These are phyloP conservation scores for Gymnorhina tibicen DNA, from an alignment of 2,113 vertebrate genomes.

Conservation along the genomic window DNA sequence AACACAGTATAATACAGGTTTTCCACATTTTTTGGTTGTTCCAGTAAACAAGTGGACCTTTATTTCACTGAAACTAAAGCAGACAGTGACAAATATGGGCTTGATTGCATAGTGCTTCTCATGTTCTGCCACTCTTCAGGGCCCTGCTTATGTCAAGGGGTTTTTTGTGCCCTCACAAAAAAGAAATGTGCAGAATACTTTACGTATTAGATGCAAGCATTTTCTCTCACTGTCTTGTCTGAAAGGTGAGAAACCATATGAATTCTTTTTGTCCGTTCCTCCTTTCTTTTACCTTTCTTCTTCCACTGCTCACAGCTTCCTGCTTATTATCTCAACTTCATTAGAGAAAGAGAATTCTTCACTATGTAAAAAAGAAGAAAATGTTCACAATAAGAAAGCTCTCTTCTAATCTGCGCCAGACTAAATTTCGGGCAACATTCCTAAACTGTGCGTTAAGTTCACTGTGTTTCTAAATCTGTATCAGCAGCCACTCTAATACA, in stretches of 20 bases:
- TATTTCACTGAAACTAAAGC: neutral
- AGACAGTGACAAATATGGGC: neutral
- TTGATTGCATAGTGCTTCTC: neutral
- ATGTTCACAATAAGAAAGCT: neutral
- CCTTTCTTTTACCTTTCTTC: neutral
- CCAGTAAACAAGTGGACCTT: neutral
- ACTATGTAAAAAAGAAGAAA: neutral
- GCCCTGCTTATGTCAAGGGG: accelerated
- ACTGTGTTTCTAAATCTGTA: neutral
- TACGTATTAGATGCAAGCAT: neutral
- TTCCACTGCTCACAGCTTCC: neutral
- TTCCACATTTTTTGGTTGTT: neutral
- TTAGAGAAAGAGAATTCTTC: neutral
- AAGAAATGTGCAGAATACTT: neutral
- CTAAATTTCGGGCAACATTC: neutral
- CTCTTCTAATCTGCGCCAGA: neutral
- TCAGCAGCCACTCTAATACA: accelerated
- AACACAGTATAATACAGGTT: neutral
- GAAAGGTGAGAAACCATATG: neutral
- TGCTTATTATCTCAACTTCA: neutral
- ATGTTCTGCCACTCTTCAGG: neutral
- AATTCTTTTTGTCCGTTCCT: neutral
- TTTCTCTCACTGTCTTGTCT: neutral
- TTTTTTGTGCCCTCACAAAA: neutral
- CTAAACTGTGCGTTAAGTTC: neutral